Evolutionary conservation across 2,888 invertebrate genomes (phyloP), one percentile per base, ranked within the genome.

Genomic region (Cosmorhoe ocellata): DNA sequence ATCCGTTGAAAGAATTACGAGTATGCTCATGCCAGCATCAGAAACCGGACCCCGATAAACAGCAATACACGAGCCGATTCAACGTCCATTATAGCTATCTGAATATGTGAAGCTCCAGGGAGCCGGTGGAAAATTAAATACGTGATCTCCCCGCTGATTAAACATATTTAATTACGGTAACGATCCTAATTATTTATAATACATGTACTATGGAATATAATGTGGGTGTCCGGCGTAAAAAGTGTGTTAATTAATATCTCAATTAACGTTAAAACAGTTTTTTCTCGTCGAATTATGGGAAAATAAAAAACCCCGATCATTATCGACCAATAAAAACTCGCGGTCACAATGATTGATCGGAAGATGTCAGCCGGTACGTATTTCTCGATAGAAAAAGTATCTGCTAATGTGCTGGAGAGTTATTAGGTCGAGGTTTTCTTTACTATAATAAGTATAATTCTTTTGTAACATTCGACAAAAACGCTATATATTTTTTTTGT

Each of bases 281-380:
- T 59, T 63, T 59, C 52, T 59, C 47, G 66, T 62, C 58, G 52
- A 60, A 67, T 69, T 64, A 66, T 49, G 57, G 64, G 63, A 68
- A 71, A 73, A 69, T 66, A 66, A 68, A 66, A 58, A 54, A 58
- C 43, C 54, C 44, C 58, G 68, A 69, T 76, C 71, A 66, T 74
- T 72, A 75, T 73, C 72, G 63, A 62, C 62, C 55, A 62, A 69
- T 67, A 74, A 72, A 75, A 72, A 57, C 50, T 62, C 56, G 55
- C 61, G 61, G 63, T 49, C 48, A 42, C 61, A 49, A 60, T 67
- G 71, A 75, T 74, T 64, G 71, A 69, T 73, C 66, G 64, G 57
- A 63, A 51, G 42, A 56, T 62, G 69, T 65, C 70, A 67, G 58
- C 12, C 42, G 48, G 36, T 51, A n/a, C n/a, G n/a, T n/a, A 57